These are phyloP conservation scores for Nomada fabriciana DNA, from an alignment of 2,888 invertebrate species.

Conservation along the genomic window DNA sequence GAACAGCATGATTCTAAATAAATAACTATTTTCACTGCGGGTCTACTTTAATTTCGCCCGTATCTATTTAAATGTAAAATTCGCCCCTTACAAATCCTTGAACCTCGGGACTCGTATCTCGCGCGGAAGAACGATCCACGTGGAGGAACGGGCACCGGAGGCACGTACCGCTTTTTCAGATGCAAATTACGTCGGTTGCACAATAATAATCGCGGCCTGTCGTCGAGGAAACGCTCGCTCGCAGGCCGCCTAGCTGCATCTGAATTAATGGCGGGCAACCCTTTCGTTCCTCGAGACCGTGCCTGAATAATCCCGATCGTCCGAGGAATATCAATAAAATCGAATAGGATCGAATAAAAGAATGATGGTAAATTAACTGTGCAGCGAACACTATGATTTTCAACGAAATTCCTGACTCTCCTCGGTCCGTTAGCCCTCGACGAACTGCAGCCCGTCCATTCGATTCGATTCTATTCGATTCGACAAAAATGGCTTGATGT, in stretches of 20 bases:
- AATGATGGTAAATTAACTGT: background rate
- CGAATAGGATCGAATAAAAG: background rate
- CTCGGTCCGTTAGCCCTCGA: constrained; percentile 45
- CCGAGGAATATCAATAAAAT: constrained; percentile 1
- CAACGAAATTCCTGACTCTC: constrained; percentile 29
- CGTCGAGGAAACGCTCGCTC: constrained; percentile 56
- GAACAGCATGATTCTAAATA: background rate
- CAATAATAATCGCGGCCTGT: constrained; percentile 60
- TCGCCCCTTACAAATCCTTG: background rate
- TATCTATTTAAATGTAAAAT: background rate
- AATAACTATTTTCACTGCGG: no score
- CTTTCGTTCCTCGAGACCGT: background rate
- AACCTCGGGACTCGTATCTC: constrained; percentile 2
- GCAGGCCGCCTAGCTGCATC: constrained; percentile 54
- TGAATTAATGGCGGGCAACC: constrained; percentile 54
- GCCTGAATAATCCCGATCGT: constrained; percentile 41
- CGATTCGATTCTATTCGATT: constrained; percentile 4
- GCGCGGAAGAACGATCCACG: constrained; percentile 4
- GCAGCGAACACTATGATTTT: constrained; percentile 16
- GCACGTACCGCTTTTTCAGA: constrained; percentile 55
- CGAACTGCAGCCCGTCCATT: constrained; percentile 31
- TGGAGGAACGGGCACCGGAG: constrained; percentile 1
- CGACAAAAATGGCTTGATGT: constrained; percentile 53
- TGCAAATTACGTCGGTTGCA: constrained; percentile 62
- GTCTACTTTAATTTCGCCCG: no score